phyloP scores from a whole-genome alignment of 2,113 vertebrate genomes.

The Brachypodius melanocephalos region DNA sequence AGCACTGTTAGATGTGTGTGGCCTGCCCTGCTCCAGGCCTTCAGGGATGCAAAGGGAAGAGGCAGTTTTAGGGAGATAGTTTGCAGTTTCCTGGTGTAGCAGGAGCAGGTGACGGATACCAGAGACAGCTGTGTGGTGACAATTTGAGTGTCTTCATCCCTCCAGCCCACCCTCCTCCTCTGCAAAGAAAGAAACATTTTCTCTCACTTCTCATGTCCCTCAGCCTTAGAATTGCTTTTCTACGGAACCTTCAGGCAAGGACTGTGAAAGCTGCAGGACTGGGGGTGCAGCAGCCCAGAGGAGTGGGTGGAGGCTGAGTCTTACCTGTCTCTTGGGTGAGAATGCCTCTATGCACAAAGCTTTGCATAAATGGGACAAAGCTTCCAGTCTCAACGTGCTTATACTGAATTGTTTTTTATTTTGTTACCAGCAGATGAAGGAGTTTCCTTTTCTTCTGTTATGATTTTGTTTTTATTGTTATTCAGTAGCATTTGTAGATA shows the following conservation, averaged over 20 bases:
- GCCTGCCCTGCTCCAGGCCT: background rate
- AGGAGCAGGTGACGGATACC: background rate
- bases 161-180: background rate
- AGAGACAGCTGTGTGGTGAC: background rate
- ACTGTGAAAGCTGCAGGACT: background rate
- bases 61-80: background rate
- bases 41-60: background rate
- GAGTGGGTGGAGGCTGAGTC: background rate
- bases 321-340: background rate
- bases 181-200: background rate
- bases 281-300: fast-evolving
- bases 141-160: background rate
- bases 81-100: fast-evolving
- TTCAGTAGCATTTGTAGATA: background rate
- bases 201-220: background rate
- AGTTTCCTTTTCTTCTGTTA: background rate
- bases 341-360: background rate
- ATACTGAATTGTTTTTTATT: background rate
- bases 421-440: background rate
- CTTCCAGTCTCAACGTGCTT: background rate
- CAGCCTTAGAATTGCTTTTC: background rate
- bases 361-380: background rate
- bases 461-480: background rate
- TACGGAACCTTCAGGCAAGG: fast-evolving
- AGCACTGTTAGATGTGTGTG: background rate